Conservation (phyloP, 2,113 vertebrate genomes). For the Nettapus auritus region DNA sequence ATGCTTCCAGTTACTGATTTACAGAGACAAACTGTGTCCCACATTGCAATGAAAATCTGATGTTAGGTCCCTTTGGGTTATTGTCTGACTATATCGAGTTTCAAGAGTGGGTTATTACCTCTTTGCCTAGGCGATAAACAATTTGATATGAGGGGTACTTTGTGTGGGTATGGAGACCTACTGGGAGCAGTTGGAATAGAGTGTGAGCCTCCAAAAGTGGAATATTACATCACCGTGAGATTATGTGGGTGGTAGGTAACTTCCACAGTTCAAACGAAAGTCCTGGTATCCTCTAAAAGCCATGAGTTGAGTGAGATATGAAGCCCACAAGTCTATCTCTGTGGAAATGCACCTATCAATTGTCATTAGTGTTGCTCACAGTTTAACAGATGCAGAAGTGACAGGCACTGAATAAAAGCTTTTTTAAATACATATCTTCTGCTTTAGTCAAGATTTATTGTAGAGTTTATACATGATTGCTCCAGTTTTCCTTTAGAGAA, state of each 20-base stretch:
- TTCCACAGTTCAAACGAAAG: background rate
- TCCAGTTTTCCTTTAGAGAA: slow-evolving; percentile 48
- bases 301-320: background rate
- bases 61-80: background rate
- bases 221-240: background rate
- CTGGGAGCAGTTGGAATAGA: background rate
- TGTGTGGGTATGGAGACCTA: background rate
- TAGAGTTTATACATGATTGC: slow-evolving; percentile 47
- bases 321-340: background rate
- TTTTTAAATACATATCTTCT: slow-evolving; percentile 51
- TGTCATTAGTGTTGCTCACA: slow-evolving; percentile 33
- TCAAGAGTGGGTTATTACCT: background rate
- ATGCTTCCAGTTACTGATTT: background rate
- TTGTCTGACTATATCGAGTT: background rate
- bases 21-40: background rate
- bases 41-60: background rate
- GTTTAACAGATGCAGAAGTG: slow-evolving; percentile 19
- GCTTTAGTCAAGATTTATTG: slow-evolving; percentile 56
- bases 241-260: background rate
- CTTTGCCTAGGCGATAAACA: background rate
- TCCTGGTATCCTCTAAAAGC: background rate
- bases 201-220: background rate
- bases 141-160: background rate
- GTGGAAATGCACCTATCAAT: slow-evolving; percentile 22
- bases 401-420: slow-evolving; percentile 55